Percentiles rank a stretch among this genome's conserved stretches.
Evolutionary conservation across 2,113 vertebrate genomes (phyloP).

Genomic region (Prunella fulvescens): DNA sequence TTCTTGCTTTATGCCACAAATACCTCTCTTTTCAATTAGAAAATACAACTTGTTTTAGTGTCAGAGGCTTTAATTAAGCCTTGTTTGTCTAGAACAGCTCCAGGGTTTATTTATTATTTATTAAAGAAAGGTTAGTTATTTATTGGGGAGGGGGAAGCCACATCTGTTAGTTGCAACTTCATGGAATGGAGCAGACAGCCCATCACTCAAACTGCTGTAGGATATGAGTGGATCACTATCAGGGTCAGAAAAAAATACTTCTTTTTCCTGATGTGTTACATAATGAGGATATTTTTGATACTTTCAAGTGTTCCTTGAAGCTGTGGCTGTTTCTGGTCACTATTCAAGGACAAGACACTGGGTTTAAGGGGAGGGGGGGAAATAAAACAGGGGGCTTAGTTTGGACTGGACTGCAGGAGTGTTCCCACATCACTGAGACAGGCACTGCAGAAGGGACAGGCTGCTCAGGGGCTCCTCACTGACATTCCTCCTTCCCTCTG

Average conservation of each 20-base stretch:
- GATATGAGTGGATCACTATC: neutral
- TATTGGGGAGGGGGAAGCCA: neutral
- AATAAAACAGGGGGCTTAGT: neutral
- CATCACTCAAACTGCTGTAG: conserved; percentile 5
- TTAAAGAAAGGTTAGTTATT: conserved; percentile 48
- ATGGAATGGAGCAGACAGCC: neutral
- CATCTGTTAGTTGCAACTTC: neutral
- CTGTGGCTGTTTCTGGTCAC: neutral
- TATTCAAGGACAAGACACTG: neutral
- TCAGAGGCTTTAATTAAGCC: conserved; percentile 46
- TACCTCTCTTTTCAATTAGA: neutral
- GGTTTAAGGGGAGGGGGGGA: neutral
- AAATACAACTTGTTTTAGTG: neutral
- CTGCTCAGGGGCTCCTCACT: neutral
- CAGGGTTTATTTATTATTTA: conserved; percentile 55
- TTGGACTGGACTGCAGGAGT: neutral
- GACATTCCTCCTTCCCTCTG: neutral
- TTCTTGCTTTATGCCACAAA: neutral
- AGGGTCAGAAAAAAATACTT: neutral
- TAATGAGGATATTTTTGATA: neutral
- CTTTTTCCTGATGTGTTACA: neutral
- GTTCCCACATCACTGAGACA: accelerated
- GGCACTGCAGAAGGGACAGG: neutral
- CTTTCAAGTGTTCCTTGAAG: neutral
- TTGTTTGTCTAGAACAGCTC: conserved; percentile 7